A percentile compares a stretch with the other conserved stretches of the same genome.
Evolutionary conservation across 1,140 invertebrate species (phyloP).

Genomic region (Scaptomyza hsui): DNA sequence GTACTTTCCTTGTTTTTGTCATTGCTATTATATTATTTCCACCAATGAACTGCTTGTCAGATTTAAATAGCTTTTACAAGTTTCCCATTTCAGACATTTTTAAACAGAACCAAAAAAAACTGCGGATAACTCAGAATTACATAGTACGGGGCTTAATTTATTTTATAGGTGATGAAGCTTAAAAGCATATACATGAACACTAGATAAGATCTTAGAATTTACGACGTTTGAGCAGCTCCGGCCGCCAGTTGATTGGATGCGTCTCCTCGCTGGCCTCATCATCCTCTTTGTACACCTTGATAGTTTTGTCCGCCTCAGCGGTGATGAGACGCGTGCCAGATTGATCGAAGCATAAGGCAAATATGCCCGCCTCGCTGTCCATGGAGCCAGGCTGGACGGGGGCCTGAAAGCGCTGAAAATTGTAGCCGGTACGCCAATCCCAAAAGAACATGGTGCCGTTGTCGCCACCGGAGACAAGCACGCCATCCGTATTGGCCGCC

Average conservation of each 20-base stretch:
- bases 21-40: too few species aligned
- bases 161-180: conserved; percentile 6
- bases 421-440: conserved; percentile 99
- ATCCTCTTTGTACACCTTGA: conserved; percentile 99
- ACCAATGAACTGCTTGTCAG: too few species aligned
- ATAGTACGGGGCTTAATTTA: background rate
- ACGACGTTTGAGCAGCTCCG: conserved; percentile 95
- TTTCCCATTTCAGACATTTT: too few species aligned
- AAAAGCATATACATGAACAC: conserved; percentile 9
- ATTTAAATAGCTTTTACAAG: too few species aligned
- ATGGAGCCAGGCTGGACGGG: conserved; percentile 99
- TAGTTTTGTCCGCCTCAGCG: conserved; percentile 99
- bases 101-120: too few species aligned
- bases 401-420: conserved; percentile 96
- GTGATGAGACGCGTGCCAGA: conserved; percentile 97
- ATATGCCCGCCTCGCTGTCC: conserved; percentile 99
- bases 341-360: conserved; percentile 97
- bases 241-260: conserved; percentile 98
- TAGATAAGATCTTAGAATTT: conserved; percentile 88
- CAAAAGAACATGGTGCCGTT: conserved; percentile 99
- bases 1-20: too few species aligned
- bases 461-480: conserved; percentile 98
- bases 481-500: conserved; percentile 96
- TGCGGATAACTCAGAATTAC: too few species aligned
- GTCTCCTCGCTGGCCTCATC: conserved; percentile 97